Conservation (phyloP, 2,797 vertebrate genomes). For the Xenops minutus region DNA sequence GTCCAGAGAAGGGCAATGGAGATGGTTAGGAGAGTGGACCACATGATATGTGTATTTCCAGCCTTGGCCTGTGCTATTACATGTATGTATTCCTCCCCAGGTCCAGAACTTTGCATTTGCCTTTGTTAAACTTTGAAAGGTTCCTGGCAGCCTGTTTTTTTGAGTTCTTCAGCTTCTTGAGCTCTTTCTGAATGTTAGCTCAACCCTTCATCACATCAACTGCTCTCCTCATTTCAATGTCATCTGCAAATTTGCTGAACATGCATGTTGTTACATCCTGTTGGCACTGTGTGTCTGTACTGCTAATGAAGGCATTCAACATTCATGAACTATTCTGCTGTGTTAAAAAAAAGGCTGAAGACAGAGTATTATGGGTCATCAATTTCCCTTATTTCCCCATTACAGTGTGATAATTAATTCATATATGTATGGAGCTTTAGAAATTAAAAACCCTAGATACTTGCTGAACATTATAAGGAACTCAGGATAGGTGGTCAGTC, state of each 20-base stretch:
- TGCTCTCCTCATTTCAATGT: neutral
- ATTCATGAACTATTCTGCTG: neutral
- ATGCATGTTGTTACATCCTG: neutral
- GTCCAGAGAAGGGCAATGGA: neutral
- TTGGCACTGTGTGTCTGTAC: neutral
- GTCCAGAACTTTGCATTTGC: neutral
- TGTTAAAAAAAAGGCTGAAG: neutral
- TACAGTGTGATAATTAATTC: neutral
- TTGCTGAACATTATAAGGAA: neutral
- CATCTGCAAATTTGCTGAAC: neutral
- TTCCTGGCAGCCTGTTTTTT: neutral
- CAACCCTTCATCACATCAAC: neutral
- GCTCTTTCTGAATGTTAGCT: neutral
- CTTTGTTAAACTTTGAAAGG: neutral
- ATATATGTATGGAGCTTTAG: neutral
- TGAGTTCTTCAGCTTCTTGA: neutral
- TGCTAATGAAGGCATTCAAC: constrained; percentile 13
- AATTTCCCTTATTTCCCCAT: neutral
- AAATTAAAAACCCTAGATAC: neutral
- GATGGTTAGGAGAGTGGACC: neutral
- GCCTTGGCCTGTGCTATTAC: neutral
- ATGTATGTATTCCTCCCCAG: neutral
- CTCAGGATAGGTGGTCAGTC: neutral
- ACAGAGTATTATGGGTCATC: neutral
- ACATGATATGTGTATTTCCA: neutral